Percentiles rank a stretch among this genome's conserved stretches.
phyloP scores from a whole-genome alignment of 2,888 invertebrate genomes.

The Hirtodrosophila cameraria region DNA sequence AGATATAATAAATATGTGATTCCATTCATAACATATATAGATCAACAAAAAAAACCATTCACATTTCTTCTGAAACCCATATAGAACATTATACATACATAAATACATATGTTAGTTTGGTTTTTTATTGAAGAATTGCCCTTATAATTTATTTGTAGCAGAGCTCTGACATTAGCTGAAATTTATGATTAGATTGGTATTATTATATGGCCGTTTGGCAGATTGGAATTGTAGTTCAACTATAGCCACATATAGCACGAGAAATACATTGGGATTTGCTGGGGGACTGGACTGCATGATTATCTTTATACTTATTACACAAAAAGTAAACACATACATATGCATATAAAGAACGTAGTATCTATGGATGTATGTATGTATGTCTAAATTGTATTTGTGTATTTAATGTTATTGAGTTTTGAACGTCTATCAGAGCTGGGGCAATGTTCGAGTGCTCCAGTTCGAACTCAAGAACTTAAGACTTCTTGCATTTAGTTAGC shows the following conservation, averaged over 20 bases:
- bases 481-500: conserved; percentile 14
- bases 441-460: conserved; percentile 52
- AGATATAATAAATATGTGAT: too few relatives aligned
- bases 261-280: conserved; percentile 22
- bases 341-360: too few relatives aligned
- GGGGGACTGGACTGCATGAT: conserved; percentile 15
- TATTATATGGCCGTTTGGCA: conserved; percentile 31
- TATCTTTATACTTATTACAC: conserved; percentile 49
- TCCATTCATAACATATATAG: too few relatives aligned
- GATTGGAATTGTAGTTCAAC: conserved; percentile 30
- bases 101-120: too few relatives aligned
- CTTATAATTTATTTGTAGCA: too few relatives aligned
- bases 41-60: too few relatives aligned
- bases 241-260: conserved; percentile 4
- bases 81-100: too few relatives aligned
- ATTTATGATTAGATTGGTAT: conserved; percentile 45
- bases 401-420: conserved; percentile 10
- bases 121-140: too few relatives aligned
- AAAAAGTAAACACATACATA: conserved; percentile 11
- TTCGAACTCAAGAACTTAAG: conserved; percentile 12
- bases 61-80: too few relatives aligned
- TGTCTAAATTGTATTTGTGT: background rate
- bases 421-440: conserved; percentile 33
- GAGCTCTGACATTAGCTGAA: conserved; percentile 19
- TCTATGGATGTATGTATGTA: background rate